Base-by-base conservation (phyloP, 2,113 vertebrate genomes). In the Plecturocebus donacophilus region DNA sequence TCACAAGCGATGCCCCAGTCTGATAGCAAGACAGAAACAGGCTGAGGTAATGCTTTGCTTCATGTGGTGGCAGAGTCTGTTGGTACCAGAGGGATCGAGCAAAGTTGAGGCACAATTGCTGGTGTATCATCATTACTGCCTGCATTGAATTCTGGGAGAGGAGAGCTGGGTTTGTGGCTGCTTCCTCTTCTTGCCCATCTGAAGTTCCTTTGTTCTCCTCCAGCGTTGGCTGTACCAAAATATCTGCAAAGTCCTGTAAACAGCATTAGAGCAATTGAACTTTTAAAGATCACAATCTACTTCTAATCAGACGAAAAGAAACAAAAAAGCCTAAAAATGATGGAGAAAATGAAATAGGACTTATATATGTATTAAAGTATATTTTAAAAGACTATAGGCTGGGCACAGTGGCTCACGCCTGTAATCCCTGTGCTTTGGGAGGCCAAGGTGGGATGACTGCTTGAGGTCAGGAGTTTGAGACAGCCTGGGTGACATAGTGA, bases 241-340 rank as follows among this genome's bases (percentile, higher is more conserved):
- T 99, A 98, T 99, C 99, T 96, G 98, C 99, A 95, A 99, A 99
- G 98, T 99, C 99, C 99, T 99, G 88, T 20, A 97, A 93, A 93
- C 40, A 90, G 89, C 16, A 93, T 54, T 6, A 94, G 13, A 88
- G 40, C 32, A 66, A 95, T 0, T 13, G 21, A 86, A 96, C 19
- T n/a, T 87, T 40, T 58, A 77, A 66, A 90, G 93, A 52, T 82
- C 9, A 82, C 49, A 90, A 61, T 32, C 9, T 75, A 45, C 75
- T 45, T 77, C n/a, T 38, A 30, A 66, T 42, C 25, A 84, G 20
- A 49, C 19, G 45, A 54, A 47, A 94, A 96, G 38, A 16, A n/a
- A 14, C 6, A 77, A 85, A 68, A 42, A 49, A 38, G 35, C 85
- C 19, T 35, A 0, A 38, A 45, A 87, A 90, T 1, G 9, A 32